Evolutionary conservation across 2,113 vertebrate genomes (phyloP).

Genomic region (Dolichotis patagonum): DNA sequence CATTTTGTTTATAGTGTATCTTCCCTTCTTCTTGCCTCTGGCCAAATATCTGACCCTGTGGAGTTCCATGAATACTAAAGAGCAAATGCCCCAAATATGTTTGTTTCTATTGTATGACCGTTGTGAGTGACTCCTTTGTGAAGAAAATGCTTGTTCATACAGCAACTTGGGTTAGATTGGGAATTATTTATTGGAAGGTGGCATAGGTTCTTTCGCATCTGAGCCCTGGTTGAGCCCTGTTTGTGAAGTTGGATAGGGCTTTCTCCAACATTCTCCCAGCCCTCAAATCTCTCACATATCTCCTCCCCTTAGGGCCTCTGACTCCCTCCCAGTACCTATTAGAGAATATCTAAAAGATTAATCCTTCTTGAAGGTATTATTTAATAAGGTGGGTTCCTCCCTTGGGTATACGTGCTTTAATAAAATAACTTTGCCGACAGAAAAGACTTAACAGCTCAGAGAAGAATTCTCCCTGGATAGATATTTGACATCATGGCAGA

Average conservation of each 20-base stretch:
- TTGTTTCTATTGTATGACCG: background rate
- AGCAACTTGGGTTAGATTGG: background rate
- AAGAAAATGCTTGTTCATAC: background rate
- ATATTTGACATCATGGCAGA: background rate
- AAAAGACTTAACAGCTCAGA: slow-evolving; percentile 36
- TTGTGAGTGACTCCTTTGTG: background rate
- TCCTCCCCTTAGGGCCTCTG: background rate
- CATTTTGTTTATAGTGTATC: background rate
- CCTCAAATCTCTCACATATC: background rate
- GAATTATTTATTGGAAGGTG: background rate
- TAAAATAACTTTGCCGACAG: background rate
- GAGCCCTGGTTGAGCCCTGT: background rate
- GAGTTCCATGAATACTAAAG: background rate
- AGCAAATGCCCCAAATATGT: background rate
- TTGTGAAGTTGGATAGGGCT: background rate
- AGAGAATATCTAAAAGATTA: slow-evolving; percentile 50
- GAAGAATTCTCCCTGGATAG: slow-evolving; percentile 36
- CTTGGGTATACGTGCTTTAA: slow-evolving; percentile 37
- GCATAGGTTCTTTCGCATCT: background rate
- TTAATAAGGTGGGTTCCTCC: slow-evolving; percentile 45
- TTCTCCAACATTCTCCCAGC: background rate
- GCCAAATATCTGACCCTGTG: background rate
- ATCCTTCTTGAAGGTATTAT: slow-evolving; percentile 60
- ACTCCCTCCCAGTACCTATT: background rate
- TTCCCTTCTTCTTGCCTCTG: background rate